Base-by-base conservation (phyloP, 2,888 invertebrate species). In the Tanytarsus gracilentus region DNA sequence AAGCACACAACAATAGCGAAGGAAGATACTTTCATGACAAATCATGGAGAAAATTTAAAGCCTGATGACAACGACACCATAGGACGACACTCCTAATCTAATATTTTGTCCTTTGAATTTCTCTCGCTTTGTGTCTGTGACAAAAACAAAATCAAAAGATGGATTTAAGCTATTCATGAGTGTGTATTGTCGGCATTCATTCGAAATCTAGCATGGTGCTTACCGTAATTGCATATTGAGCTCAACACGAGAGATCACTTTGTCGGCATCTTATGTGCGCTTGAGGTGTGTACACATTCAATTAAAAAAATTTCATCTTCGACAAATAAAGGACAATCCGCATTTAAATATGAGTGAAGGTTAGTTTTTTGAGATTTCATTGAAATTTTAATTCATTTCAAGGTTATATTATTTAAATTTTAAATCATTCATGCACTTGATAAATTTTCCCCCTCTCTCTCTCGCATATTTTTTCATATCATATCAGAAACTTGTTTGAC, bases 171-270 rank as follows among this genome's bases (percentile, higher is more conserved):
- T 23, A 44, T 23, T 18, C 7, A 49, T 27, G 25, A 49, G 27
- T 49, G n/a, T 16, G n/a, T 8, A 49, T 26, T 49, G 25, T 49
- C 49, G 49, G 49, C 21, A 18, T 8, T 14, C 4, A 16, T 49
- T 49, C 27, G 27, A 40, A 39, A 8, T n/a, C 11, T n/a, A n/a
- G n/a, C n/a, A 16, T 30, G 18, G 39, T 39, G 40, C 55, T 55
- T 33, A 39, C 39, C 14, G 55, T 55, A 55, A 55, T 55, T 55
- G 55, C 55, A 55, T 55, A 55, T 39, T 55, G 4, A 7, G 4
- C 33, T 53, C 16, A n/a, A n/a, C n/a, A n/a, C n/a, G n/a, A n/a
- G n/a, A n/a, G 23, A 40, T 18, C 33, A 21, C 55, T 55, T 55
- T 55, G 55, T 55, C 55, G 55, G 55, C 39, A 55, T 25, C 11